Evolutionary conservation across 2,113 vertebrate genomes (phyloP), one percentile per base, ranked within the genome.

Genomic region (Colinus virginianus): DNA sequence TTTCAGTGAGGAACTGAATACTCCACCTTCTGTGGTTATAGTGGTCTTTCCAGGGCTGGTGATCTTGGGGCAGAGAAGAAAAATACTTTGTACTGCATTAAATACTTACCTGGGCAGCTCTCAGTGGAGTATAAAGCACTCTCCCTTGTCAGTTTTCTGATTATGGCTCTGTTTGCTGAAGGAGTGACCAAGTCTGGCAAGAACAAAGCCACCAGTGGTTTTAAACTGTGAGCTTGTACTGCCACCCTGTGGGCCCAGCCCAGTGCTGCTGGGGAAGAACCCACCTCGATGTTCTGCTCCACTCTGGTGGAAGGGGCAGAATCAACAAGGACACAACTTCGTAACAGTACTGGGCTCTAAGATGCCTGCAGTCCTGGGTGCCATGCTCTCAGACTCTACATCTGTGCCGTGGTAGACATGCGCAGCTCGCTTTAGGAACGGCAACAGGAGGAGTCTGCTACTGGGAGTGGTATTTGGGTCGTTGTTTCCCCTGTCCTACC

Each of bases 221-320:
- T 40, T 34, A 51, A 87, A 40, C 79, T 34, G 76, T 90, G 85
- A 15, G 84, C 18, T 0, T 18, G 48, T 72, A 83, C 87, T 96
- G 91, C 92, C 95, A 77, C 93, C 94, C 76, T 85, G 96, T 77
- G 95, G 93, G 64, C 68, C 43, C 59, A 18, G 18, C 20, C 38
- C 38, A 18, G 21, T 71, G 89, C 84, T 91, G 78, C 71, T 74
- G 72, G n/a, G 19, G 46, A 30, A 51, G 56, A 14, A 9, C 32
- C n/a, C 20, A 1, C 17, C 49, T 51, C 36, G 20, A 26, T 2
- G 0, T 85, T 80, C 25, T 18, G 19, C 32, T 58, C 34, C 2
- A 0, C 62, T 5, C 45, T 80, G 30, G 20, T 62, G 55, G 49
- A 92, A 62, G 59, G 69, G 25, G 34, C 51, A 63, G 68, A 66